A percentile compares a stretch with the other conserved stretches of the same genome.
phyloP scores from a whole-genome alignment of 2,113 vertebrate species.

The Epinephelus fuscoguttatus region DNA sequence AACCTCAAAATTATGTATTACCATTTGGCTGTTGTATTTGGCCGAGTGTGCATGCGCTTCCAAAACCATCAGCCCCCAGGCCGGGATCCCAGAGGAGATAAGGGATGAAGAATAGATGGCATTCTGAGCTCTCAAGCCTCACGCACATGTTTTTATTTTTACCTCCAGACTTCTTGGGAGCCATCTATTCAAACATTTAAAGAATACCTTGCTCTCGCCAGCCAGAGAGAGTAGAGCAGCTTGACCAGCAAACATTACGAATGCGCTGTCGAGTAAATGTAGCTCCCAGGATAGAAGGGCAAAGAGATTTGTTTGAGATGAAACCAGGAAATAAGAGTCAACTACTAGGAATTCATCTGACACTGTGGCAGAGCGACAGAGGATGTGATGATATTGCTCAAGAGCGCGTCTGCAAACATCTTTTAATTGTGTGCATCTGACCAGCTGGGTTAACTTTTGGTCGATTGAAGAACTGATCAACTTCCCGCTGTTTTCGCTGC shows the following conservation, averaged over 20 bases:
- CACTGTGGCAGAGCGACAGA: not conserved
- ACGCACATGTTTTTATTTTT: conserved; percentile 78
- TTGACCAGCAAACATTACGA: conserved; percentile 64
- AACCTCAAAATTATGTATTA: conserved; percentile 64
- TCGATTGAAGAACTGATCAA: conserved; percentile 43
- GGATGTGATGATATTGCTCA: conserved; percentile 1
- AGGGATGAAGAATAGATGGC: conserved; percentile 77
- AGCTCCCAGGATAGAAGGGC: conserved; percentile 36
- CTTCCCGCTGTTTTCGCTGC: conserved; percentile 44
- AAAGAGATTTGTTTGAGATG: conserved; percentile 27
- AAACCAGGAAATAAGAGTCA: conserved; percentile 45
- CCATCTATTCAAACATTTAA: conserved; percentile 81
- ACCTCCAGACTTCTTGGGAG: conserved; percentile 71
- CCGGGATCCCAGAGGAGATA: conserved; percentile 69
- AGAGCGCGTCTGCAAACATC: not conserved
- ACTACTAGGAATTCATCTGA: conserved; percentile 19
- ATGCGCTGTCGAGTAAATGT: conserved; percentile 71
- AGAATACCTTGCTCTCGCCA: conserved; percentile 69
- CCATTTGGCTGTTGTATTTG: conserved; percentile 65
- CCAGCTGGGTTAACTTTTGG: conserved; percentile 50
- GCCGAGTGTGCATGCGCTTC: conserved; percentile 53
- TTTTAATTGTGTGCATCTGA: conserved; percentile 22
- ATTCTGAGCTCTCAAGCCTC: conserved; percentile 61
- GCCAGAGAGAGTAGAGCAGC: conserved; percentile 53
- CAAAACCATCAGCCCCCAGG: conserved; percentile 68